Conservation (phyloP, 2,797 vertebrate species). For the Oophaga sylvatica region DNA sequence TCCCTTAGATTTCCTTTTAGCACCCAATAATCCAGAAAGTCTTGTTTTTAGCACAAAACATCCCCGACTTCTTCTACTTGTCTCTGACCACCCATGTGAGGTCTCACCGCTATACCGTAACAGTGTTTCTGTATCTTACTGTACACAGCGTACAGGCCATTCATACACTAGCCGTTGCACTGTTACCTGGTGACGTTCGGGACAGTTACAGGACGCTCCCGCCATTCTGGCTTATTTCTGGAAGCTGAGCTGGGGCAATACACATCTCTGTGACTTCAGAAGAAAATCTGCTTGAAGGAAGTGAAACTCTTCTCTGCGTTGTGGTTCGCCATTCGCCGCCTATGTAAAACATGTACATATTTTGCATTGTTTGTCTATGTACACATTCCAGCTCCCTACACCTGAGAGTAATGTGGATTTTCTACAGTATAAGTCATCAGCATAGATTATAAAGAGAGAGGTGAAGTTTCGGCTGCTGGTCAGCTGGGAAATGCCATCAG, state of each 20-base stretch:
- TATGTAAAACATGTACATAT: conserved; percentile 15
- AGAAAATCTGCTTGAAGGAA: conserved; percentile 23
- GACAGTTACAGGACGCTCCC: too few relatives aligned
- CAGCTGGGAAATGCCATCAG: not conserved
- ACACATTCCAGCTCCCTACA: not conserved
- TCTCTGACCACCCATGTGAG: not conserved
- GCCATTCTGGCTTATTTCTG: not conserved
- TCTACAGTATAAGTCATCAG: not conserved
- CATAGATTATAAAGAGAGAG: not conserved
- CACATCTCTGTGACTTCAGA: not conserved
- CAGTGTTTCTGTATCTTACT: not conserved
- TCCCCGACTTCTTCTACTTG: not conserved
- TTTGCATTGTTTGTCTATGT: conserved; percentile 25
- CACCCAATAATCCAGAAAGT: too few relatives aligned
- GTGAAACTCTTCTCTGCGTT: not conserved
- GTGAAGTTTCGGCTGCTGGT: not conserved
- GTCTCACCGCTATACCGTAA: not conserved
- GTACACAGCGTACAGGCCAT: too few relatives aligned
- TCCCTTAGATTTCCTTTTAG: too few relatives aligned
- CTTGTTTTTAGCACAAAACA: too few relatives aligned
- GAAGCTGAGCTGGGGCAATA: not conserved
- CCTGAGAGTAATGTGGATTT: not conserved
- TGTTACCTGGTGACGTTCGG: too few relatives aligned
- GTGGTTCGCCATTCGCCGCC: not conserved
- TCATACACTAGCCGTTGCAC: too few relatives aligned